phyloP scores from a whole-genome alignment of 2,113 vertebrate genomes.

The Upupa epops region DNA sequence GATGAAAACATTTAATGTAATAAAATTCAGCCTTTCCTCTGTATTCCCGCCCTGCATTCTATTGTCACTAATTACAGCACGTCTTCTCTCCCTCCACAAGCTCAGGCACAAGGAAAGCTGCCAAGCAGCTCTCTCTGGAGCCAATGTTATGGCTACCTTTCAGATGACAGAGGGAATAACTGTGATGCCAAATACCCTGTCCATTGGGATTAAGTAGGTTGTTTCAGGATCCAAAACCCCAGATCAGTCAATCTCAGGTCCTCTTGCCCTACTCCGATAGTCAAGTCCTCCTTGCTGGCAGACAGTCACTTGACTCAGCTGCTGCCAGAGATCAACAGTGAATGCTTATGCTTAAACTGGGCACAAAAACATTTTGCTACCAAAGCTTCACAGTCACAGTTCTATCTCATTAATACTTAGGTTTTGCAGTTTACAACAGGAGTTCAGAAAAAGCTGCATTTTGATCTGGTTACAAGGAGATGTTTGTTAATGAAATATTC shows the following conservation, averaged over 20 bases:
- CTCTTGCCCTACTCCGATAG: background rate
- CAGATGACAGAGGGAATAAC: background rate
- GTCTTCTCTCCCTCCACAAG: background rate
- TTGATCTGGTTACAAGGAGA: background rate
- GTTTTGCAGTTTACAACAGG: background rate
- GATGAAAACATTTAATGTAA: constrained; percentile 53
- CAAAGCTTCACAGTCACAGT: background rate
- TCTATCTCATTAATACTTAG: background rate
- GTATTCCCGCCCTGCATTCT: background rate
- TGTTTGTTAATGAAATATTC: background rate
- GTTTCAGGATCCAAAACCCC: background rate
- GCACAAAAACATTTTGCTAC: background rate
- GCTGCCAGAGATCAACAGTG: background rate
- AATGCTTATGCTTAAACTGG: background rate
- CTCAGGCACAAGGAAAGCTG: background rate
- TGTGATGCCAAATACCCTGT: background rate
- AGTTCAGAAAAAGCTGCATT: background rate
- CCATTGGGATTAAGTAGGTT: background rate
- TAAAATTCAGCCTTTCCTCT: background rate
- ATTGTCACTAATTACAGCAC: constrained; percentile 35
- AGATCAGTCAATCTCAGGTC: background rate
- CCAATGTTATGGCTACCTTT: background rate
- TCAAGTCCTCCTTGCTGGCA: background rate
- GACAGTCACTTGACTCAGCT: background rate
- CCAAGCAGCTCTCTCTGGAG: constrained; percentile 21